phyloP scores from a whole-genome alignment of 1,140 invertebrate species.

The Cotesia vestalis region DNA sequence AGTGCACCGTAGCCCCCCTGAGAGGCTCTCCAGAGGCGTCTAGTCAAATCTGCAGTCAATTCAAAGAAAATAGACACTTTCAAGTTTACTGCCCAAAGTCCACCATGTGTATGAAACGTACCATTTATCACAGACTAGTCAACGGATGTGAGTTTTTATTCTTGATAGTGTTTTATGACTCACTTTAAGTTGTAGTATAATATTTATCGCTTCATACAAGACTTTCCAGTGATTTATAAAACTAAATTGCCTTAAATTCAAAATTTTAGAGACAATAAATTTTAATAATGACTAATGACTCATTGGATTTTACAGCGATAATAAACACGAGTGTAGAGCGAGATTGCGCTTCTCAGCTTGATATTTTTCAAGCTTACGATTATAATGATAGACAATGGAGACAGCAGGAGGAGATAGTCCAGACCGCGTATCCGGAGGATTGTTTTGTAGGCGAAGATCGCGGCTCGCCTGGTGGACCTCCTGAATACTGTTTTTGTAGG shows the following conservation, averaged over 20 bases:
- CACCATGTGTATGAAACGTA: conserved; percentile 81
- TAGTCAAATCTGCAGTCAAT: conserved; percentile 65
- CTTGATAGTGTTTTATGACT: neutral
- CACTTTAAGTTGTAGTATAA: conserved; percentile 3
- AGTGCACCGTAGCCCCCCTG: conserved; percentile 72
- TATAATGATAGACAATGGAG: conserved; percentile 71
- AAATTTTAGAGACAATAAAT: neutral
- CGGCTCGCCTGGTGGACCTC: conserved; percentile 65
- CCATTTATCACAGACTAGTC: conserved; percentile 69
- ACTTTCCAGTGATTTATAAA: conserved; percentile 4
- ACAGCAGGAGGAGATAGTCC: conserved; percentile 69
- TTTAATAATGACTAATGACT: conserved; percentile 9
- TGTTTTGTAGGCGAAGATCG: conserved; percentile 72
- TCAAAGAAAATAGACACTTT: conserved; percentile 73
- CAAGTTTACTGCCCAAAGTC: conserved; percentile 80
- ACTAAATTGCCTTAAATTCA: neutral
- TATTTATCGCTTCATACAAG: neutral
- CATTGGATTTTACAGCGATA: conserved; percentile 65
- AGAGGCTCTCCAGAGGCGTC: conserved; percentile 65
- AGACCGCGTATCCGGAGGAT: conserved; percentile 72
- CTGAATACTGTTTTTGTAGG: conserved; percentile 75
- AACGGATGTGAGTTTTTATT: conserved; percentile 69
- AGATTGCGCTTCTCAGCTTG: conserved; percentile 78
- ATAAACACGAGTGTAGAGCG: conserved; percentile 70
- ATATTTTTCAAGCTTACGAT: conserved; percentile 67